These are phyloP conservation scores for Caenorhabditis sp. DNA, from an alignment of 2,888 invertebrate species.

Conservation along the genomic window DNA sequence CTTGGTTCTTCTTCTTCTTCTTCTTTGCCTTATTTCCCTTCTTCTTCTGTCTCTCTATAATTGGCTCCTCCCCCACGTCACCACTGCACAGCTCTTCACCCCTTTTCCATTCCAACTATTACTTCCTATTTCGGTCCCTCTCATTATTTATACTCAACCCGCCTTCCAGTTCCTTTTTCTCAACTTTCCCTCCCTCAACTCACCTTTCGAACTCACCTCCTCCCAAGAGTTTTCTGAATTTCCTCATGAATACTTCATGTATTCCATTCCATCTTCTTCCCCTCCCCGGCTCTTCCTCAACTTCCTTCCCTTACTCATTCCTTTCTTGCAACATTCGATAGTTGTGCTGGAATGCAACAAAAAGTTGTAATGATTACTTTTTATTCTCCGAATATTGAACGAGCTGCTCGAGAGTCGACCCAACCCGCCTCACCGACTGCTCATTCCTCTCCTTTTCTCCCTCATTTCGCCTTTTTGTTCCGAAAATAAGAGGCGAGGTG, in stretches of 20 bases:
- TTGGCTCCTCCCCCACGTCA: conserved; percentile 17
- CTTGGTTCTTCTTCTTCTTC: neutral
- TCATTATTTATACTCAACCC: neutral
- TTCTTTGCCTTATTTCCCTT: no score
- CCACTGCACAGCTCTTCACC: neutral
- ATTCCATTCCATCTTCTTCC: neutral
- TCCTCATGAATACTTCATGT: conserved; percentile 21
- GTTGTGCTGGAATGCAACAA: neutral
- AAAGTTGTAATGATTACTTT: conserved; percentile 36
- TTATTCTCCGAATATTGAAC: conserved; percentile 12
- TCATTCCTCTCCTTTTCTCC: neutral
- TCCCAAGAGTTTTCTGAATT: no score
- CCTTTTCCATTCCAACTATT: neutral
- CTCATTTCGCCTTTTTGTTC: neutral
- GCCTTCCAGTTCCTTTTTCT: neutral
- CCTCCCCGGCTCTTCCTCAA: neutral
- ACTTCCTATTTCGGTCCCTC: neutral
- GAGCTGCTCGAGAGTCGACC: neutral
- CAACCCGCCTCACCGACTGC: neutral
- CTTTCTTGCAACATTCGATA: neutral
- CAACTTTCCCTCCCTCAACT: neutral
- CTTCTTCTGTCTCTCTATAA: no score
- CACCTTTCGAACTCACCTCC: neutral
- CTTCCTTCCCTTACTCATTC: neutral
- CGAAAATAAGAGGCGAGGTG: neutral